A percentile compares a stretch with the other conserved stretches of the same genome.
phyloP scores from a whole-genome alignment of 2,888 invertebrate species.

The Nycteola revayana region DNA sequence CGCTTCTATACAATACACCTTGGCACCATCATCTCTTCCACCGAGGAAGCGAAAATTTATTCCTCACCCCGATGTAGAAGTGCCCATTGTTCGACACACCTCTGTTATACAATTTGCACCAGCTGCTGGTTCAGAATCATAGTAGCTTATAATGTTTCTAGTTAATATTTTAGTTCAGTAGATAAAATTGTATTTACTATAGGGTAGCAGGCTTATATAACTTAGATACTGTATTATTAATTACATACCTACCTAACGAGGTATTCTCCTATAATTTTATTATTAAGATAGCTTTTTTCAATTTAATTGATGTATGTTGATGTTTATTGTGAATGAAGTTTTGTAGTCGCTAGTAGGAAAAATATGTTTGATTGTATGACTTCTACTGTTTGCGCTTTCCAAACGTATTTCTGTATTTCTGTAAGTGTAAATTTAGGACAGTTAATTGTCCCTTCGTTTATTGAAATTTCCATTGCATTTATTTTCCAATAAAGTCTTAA shows the following conservation, averaged over 20 bases:
- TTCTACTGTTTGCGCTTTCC: no score
- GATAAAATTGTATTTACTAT: conserved; percentile 8
- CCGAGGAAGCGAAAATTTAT: conserved; percentile 90
- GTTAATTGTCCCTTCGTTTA: no score
- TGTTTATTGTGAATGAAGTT: conserved; percentile 33
- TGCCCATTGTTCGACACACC: conserved; percentile 69
- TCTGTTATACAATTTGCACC: conserved; percentile 95
- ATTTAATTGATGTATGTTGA: conserved; percentile 39
- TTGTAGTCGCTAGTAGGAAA: conserved; percentile 22
- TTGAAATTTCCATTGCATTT: no score
- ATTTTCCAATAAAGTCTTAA: no score
- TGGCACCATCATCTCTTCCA: conserved; percentile 68
- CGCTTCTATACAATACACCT: conserved; percentile 52
- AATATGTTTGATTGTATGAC: no score
- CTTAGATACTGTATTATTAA: conserved; percentile 6
- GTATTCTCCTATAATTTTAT: conserved; percentile 30
- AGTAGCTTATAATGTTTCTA: conserved; percentile 26
- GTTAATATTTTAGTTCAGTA: neutral
- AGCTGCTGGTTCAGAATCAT: conserved; percentile 81
- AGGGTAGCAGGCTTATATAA: conserved; percentile 8
- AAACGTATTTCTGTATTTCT: no score
- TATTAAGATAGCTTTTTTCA: conserved; percentile 33
- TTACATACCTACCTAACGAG: conserved; percentile 15
- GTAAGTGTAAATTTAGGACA: no score
- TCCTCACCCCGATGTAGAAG: conserved; percentile 82